A percentile compares a stretch with the other conserved stretches of the same genome.
phyloP scores from a whole-genome alignment of 2,797 vertebrate genomes.

The Sebastes alutus region DNA sequence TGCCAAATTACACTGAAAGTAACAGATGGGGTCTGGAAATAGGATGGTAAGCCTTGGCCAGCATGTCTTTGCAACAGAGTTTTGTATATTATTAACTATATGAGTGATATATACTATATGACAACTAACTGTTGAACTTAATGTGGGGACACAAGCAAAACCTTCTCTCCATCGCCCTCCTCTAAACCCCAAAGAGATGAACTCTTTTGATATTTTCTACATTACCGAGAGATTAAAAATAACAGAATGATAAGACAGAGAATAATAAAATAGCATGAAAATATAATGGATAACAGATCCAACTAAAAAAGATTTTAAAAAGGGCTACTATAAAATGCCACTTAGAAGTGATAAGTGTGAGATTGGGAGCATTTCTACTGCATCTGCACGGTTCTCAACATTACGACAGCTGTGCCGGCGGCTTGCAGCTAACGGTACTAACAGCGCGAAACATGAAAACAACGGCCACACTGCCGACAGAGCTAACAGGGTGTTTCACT shows the following conservation, averaged over 20 bases:
- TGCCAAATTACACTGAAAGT: neutral
- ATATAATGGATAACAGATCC: neutral
- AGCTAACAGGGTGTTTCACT: too few relatives aligned
- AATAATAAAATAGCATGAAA: neutral
- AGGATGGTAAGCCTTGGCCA: conserved; percentile 8
- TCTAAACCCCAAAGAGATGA: neutral
- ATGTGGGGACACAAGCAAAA: neutral
- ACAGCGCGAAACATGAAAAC: too few relatives aligned
- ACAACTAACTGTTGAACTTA: neutral
- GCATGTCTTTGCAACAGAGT: neutral
- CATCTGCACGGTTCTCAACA: too few relatives aligned
- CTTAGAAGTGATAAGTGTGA: neutral
- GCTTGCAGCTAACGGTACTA: too few relatives aligned
- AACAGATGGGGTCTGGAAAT: conserved; percentile 32
- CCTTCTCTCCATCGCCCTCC: too few relatives aligned
- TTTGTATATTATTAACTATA: neutral
- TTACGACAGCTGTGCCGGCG: too few relatives aligned
- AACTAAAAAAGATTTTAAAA: neutral
- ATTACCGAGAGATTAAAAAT: neutral
- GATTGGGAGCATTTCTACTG: too few relatives aligned
- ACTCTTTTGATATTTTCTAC: neutral
- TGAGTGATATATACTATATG: neutral
- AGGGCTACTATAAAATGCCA: neutral
- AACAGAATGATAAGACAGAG: accelerated
- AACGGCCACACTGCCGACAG: too few relatives aligned